These are phyloP conservation scores for Drosophila pectinifera DNA, from an alignment of 1,140 invertebrate genomes.

Conservation along the genomic window DNA sequence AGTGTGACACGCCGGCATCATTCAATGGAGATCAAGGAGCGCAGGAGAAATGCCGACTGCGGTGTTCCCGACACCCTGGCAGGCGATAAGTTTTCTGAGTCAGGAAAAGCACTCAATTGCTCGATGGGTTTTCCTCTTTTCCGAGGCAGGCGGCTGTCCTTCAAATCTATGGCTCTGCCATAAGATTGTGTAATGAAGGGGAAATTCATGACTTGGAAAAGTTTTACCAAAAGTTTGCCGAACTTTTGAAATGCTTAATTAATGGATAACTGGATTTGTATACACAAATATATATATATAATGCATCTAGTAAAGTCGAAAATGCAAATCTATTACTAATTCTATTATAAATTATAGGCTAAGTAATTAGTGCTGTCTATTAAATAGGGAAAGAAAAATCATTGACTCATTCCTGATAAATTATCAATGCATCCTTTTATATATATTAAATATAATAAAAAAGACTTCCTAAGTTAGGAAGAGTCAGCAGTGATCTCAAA, in stretches of 20 bases:
- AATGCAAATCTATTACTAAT: too few relatives aligned
- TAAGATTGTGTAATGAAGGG: slow-evolving; percentile 24
- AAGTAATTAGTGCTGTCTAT: too few relatives aligned
- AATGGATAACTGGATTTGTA: too few relatives aligned
- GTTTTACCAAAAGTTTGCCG: slow-evolving; percentile 7
- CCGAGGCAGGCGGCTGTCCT: background rate
- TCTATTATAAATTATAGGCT: too few relatives aligned
- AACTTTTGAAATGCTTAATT: slow-evolving; percentile 7
- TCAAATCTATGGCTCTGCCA: background rate
- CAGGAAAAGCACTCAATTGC: slow-evolving; percentile 44
- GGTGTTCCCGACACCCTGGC: slow-evolving; percentile 33
- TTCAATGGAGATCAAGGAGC: slow-evolving; percentile 41
- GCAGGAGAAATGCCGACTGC: slow-evolving; percentile 1
- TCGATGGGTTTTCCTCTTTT: slow-evolving; percentile 30
- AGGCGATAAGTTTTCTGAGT: slow-evolving; percentile 40
- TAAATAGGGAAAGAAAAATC: too few relatives aligned
- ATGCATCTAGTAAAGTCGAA: too few relatives aligned
- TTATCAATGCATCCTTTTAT: too few relatives aligned
- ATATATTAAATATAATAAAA: too few relatives aligned
- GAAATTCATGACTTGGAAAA: background rate
- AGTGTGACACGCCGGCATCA: slow-evolving; percentile 42
- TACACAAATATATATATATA: too few relatives aligned
- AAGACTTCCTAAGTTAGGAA: too few relatives aligned
- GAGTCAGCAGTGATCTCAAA: too few relatives aligned
- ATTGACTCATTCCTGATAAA: too few relatives aligned